Evolutionary conservation across 2,888 invertebrate genomes (phyloP).

Genomic region (Lithosia quadra): DNA sequence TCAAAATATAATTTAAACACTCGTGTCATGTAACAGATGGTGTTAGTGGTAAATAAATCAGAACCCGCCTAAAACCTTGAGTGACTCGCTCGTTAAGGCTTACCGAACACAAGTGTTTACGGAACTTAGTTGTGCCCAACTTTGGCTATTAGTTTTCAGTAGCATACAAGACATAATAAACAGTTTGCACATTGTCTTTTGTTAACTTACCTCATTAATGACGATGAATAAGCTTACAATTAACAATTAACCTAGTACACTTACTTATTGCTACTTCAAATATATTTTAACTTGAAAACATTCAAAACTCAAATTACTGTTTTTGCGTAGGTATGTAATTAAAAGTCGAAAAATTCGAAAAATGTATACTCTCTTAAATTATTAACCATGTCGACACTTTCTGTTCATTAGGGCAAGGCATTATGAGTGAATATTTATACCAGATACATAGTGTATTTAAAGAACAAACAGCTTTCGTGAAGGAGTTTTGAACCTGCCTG

Average conservation of each 20-base stretch:
- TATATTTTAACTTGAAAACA: too few species aligned
- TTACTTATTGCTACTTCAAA: not conserved
- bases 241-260: not conserved
- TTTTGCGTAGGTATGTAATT: too few species aligned
- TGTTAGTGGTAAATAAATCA: conserved; percentile 78
- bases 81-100: conserved; percentile 75
- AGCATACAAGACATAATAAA: conserved; percentile 51
- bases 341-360: too few species aligned
- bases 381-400: too few species aligned
- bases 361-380: too few species aligned
- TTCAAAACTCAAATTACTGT: too few species aligned
- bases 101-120: conserved; percentile 57
- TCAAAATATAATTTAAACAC: conserved; percentile 80
- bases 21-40: conserved; percentile 77
- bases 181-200: conserved; percentile 33
- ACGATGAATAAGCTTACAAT: not conserved
- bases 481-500: too few species aligned
- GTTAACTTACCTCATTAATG: conserved; percentile 16
- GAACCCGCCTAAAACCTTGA: conserved; percentile 69
- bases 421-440: too few species aligned
- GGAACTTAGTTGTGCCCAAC: conserved; percentile 60
- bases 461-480: too few species aligned
- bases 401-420: too few species aligned
- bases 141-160: conserved; percentile 62
- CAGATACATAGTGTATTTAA: too few species aligned